phyloP scores from a whole-genome alignment of 2,113 vertebrate species.

The Lota lota region DNA sequence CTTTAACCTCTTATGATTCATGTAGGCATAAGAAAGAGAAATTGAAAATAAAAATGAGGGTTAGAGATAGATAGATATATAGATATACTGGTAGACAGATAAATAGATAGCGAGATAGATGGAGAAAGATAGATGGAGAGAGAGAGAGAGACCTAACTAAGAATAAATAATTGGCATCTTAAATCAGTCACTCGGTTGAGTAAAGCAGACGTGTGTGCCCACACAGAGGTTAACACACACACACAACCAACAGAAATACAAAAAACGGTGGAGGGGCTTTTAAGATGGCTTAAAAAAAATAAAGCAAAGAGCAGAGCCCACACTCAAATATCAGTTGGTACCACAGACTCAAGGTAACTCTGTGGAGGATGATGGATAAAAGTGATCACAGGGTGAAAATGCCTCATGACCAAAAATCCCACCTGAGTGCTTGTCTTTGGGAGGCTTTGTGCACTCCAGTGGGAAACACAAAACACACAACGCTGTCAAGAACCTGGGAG shows the following conservation, averaged over 20 bases:
- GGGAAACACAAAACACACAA: constrained; percentile 4
- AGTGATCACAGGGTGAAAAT: too few relatives aligned
- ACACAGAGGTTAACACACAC: constrained; percentile 15
- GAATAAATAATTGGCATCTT: too few relatives aligned
- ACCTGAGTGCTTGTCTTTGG: constrained; percentile 31
- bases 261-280: too few relatives aligned
- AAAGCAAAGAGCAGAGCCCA: too few relatives aligned
- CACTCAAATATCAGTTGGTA: too few relatives aligned
- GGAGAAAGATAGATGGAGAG: background rate
- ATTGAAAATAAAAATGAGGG: constrained; percentile 28
- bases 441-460: constrained; percentile 25
- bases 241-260: background rate
- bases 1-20: background rate
- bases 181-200: background rate
- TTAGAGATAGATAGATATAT: constrained; percentile 14
- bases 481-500: constrained; percentile 17
- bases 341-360: too few relatives aligned
- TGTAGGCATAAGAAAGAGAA: constrained; percentile 27
- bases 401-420: background rate
- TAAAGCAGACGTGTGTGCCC: background rate
- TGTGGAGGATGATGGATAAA: too few relatives aligned
- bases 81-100: background rate
- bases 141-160: background rate
- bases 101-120: background rate
- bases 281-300: too few relatives aligned